phyloP scores from a whole-genome alignment of 2,113 vertebrate genomes.

The Calypte anna region DNA sequence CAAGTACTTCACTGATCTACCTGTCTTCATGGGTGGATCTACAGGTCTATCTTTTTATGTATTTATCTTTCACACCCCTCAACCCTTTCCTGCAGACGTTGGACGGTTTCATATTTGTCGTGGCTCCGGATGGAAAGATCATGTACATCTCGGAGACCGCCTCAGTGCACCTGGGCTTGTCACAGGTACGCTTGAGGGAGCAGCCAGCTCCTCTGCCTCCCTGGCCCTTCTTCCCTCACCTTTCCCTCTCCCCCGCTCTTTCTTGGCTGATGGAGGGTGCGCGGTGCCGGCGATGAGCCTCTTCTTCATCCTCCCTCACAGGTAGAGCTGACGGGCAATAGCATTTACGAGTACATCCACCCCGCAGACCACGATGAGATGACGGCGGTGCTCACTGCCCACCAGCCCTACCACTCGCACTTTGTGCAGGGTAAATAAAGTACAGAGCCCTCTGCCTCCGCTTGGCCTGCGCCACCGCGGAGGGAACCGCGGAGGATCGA shows the following conservation, averaged over 20 bases:
- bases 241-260: no score
- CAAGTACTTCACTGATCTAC: neutral
- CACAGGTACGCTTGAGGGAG: slow-evolving; percentile 83
- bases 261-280: neutral
- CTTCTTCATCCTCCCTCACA: slow-evolving; percentile 68
- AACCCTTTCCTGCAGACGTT: slow-evolving; percentile 83
- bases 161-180: slow-evolving; percentile 95
- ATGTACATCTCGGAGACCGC: slow-evolving; percentile 99
- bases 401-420: slow-evolving; percentile 96
- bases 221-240: no score
- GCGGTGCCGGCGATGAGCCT: neutral
- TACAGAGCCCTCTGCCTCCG: no score
- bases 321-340: slow-evolving; percentile 98
- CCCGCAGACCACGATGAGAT: slow-evolving; percentile 97
- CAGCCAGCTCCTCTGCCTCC: neutral
- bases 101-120: slow-evolving; percentile 98
- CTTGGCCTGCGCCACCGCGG: neutral
- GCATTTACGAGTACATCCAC: slow-evolving; percentile 98
- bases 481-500: neutral
- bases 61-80: neutral
- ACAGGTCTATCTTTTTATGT: neutral
- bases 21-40: neutral
- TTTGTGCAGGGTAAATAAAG: slow-evolving; percentile 93
- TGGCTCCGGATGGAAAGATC: slow-evolving; percentile 98
- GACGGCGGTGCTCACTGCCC: slow-evolving; percentile 94